Evolutionary conservation across 2,113 vertebrate species (phyloP).

Genomic region (Dendropsophus ebraccatus): DNA sequence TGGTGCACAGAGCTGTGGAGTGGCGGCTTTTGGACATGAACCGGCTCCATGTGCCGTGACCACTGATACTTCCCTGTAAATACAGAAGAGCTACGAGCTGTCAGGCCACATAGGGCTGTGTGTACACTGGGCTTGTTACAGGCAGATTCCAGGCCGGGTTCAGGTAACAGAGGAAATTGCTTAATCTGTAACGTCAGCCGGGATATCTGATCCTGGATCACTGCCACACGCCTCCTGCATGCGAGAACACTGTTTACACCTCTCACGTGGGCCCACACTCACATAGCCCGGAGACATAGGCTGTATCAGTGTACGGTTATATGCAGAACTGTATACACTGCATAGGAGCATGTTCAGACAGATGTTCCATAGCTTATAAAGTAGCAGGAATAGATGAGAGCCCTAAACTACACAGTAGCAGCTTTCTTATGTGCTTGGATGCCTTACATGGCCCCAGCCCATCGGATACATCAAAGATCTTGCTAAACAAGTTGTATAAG

Average conservation of each 20-base stretch:
- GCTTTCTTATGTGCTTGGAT: too few relatives aligned
- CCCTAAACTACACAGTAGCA: too few relatives aligned
- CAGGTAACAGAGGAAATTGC: constrained; percentile 4
- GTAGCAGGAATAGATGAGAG: too few relatives aligned
- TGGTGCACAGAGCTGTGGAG: not conserved
- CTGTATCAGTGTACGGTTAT: not conserved
- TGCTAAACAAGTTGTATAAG: too few relatives aligned
- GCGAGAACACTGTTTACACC: not conserved
- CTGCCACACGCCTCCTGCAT: not conserved
- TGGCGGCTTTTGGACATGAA: not conserved
- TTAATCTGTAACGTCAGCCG: constrained; percentile 11
- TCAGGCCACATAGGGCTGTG: not conserved
- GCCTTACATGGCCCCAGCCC: too few relatives aligned
- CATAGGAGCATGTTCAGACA: too few relatives aligned
- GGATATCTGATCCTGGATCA: not conserved
- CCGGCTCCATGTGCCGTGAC: not conserved
- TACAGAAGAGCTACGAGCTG: not conserved
- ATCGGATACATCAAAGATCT: too few relatives aligned
- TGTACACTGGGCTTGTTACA: constrained; percentile 44
- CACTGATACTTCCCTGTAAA: constrained; percentile 9
- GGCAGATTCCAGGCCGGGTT: constrained; percentile 24
- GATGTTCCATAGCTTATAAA: too few relatives aligned
- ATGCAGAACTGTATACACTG: too few relatives aligned
- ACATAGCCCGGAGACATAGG: not conserved
- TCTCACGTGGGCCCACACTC: not conserved